These are phyloP conservation scores for Coelinius sp. DNA, from an alignment of 2,888 invertebrate genomes.

Conservation along the genomic window DNA sequence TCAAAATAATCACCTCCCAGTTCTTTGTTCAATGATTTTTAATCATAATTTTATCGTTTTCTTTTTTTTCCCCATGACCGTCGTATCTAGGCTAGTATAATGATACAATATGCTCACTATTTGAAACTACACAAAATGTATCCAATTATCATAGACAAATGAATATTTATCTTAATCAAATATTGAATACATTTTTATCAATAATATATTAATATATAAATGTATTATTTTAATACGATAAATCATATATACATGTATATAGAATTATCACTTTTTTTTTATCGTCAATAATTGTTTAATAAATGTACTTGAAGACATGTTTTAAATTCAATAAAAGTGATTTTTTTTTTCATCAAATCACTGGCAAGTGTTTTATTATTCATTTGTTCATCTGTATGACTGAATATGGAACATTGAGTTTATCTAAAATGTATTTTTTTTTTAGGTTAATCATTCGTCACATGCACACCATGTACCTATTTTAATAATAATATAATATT, in stretches of 20 bases:
- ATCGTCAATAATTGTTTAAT: constrained; percentile 7
- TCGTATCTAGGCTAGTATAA: constrained; percentile 57
- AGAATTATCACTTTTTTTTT: constrained; percentile 34
- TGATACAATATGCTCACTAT: constrained; percentile 57
- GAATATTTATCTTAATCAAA: no score
- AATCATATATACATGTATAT: constrained; percentile 35
- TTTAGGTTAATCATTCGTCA: constrained; percentile 18
- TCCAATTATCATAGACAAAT: constrained; percentile 29
- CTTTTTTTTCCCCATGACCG: constrained; percentile 50
- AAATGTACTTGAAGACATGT: constrained; percentile 7
- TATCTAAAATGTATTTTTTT: constrained; percentile 26
- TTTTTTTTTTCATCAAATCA: constrained; percentile 66
- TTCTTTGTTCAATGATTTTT: constrained; percentile 31
- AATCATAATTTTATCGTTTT: constrained; percentile 1
- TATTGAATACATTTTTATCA: constrained; percentile 47
- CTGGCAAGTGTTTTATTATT: constrained; percentile 60
- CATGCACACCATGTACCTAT: constrained; percentile 25
- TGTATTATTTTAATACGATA: constrained; percentile 26
- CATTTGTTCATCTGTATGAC: constrained; percentile 35
- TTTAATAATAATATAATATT: constrained; percentile 42
- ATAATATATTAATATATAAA: constrained; percentile 39
- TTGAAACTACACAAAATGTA: constrained; percentile 20
- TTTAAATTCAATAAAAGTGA: constrained; percentile 43
- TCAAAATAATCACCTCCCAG: constrained; percentile 39
- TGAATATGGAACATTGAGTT: constrained; percentile 45